Conservation (phyloP, 2,888 invertebrate genomes). For the Oxytorus armatus region DNA sequence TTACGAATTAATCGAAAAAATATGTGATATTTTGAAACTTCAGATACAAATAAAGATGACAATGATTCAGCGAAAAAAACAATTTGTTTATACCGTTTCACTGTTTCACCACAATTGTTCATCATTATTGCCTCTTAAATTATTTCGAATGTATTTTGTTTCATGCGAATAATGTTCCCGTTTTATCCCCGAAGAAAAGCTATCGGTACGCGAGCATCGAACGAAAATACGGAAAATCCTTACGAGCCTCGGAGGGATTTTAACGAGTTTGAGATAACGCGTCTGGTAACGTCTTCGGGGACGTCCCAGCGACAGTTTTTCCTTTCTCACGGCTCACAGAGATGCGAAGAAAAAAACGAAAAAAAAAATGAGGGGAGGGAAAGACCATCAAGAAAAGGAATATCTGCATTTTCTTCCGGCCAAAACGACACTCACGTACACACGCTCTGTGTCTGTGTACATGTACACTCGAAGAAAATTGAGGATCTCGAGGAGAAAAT, state of each 20-base stretch:
- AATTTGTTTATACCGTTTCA: too few species aligned
- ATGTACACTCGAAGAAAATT: slow-evolving; percentile 50
- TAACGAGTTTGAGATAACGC: slow-evolving; percentile 75
- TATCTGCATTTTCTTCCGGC: slow-evolving; percentile 60
- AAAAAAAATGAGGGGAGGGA: slow-evolving; percentile 11
- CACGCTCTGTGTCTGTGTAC: slow-evolving; percentile 12
- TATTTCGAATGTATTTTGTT: background rate
- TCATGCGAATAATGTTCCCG: slow-evolving; percentile 14
- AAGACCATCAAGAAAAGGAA: slow-evolving; percentile 29
- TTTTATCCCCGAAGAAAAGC: background rate
- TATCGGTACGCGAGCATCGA: slow-evolving; percentile 1
- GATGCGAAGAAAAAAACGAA: too few species aligned
- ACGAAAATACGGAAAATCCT: slow-evolving; percentile 67
- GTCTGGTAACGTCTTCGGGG: slow-evolving; percentile 46
- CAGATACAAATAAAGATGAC: too few species aligned
- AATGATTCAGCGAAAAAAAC: too few species aligned
- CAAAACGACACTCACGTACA: slow-evolving; percentile 29
- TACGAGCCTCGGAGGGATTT: slow-evolving; percentile 71
- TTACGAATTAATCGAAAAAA: too few species aligned
- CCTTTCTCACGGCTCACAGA: slow-evolving; percentile 20
- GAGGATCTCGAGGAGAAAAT: slow-evolving; percentile 45
- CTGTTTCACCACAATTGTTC: background rate
- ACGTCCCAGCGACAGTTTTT: slow-evolving; percentile 24
- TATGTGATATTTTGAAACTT: too few species aligned
- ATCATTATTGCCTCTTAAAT: background rate